phyloP scores from a whole-genome alignment of 2,113 vertebrate species.

The Psilopsiagon aymara region DNA sequence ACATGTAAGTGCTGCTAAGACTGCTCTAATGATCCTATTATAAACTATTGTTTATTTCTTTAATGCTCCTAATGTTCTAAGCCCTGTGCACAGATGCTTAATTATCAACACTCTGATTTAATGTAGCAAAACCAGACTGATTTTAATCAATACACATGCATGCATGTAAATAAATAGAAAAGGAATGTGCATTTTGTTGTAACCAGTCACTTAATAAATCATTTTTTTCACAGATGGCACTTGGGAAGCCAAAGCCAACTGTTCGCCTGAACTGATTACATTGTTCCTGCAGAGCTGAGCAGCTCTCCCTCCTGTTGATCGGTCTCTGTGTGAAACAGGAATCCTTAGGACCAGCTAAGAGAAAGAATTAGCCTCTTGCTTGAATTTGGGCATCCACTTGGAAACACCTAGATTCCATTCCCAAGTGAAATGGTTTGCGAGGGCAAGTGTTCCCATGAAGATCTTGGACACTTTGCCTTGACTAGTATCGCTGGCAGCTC shows the following conservation, averaged over 20 bases:
- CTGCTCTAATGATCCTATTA: slow-evolving; percentile 46
- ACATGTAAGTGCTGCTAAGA: slow-evolving; percentile 38
- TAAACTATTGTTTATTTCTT: slow-evolving; percentile 35
- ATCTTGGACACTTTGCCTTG: not conserved
- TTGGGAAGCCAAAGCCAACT: not conserved
- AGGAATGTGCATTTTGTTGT: not conserved
- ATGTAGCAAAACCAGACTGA: not conserved
- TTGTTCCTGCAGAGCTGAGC: not conserved
- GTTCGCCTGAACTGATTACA: not conserved
- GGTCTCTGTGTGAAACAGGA: not conserved
- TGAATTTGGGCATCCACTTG: not conserved
- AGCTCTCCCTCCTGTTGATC: not conserved
- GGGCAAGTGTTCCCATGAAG: not conserved
- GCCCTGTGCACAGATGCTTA: slow-evolving; percentile 3
- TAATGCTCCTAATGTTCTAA: slow-evolving; percentile 10
- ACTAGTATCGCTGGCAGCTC: not conserved
- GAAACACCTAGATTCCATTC: not conserved
- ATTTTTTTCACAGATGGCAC: not conserved
- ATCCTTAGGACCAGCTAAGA: not conserved
- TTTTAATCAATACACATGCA: slow-evolving; percentile 11
- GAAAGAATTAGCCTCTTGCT: not conserved
- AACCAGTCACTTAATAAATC: not conserved
- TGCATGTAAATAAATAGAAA: not conserved
- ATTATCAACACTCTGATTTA: slow-evolving; percentile 26
- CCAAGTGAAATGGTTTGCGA: not conserved